These are phyloP conservation scores for Muscicapa adusta DNA, from an alignment of 2,113 vertebrate species.

Conservation along the genomic window DNA sequence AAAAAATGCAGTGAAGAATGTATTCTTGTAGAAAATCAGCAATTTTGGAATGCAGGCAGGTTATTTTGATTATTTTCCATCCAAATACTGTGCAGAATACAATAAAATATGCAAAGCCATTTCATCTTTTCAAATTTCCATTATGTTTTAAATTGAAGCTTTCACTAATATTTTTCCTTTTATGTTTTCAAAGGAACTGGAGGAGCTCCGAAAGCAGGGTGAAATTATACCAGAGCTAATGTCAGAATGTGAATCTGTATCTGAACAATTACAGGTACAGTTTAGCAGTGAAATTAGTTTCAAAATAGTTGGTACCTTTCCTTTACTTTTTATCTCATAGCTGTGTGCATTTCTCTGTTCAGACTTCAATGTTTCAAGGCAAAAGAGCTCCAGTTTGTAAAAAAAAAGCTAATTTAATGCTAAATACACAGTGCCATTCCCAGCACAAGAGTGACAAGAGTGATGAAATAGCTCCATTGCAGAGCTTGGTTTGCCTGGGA, in stretches of 20 bases:
- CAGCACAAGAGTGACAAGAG: background rate
- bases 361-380: background rate
- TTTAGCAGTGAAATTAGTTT: background rate
- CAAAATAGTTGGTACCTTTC: background rate
- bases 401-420: background rate
- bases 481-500: background rate
- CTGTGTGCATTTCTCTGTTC: background rate
- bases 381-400: background rate
- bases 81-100: background rate
- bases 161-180: background rate
- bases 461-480: background rate
- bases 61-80: slow-evolving; percentile 9
- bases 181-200: slow-evolving; percentile 82
- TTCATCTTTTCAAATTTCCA: slow-evolving; percentile 7
- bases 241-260: slow-evolving; percentile 89
- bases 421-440: background rate
- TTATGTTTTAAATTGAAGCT: slow-evolving; percentile 31
- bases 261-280: slow-evolving; percentile 87
- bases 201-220: slow-evolving; percentile 91
- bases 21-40: background rate
- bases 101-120: background rate
- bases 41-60: background rate
- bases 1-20: background rate
- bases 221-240: slow-evolving; percentile 94
- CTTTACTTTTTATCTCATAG: background rate